A percentile compares a stretch with the other conserved stretches of the same genome.
phyloP scores from a whole-genome alignment of 1,140 invertebrate genomes.

The Mesaphorura yosii region DNA sequence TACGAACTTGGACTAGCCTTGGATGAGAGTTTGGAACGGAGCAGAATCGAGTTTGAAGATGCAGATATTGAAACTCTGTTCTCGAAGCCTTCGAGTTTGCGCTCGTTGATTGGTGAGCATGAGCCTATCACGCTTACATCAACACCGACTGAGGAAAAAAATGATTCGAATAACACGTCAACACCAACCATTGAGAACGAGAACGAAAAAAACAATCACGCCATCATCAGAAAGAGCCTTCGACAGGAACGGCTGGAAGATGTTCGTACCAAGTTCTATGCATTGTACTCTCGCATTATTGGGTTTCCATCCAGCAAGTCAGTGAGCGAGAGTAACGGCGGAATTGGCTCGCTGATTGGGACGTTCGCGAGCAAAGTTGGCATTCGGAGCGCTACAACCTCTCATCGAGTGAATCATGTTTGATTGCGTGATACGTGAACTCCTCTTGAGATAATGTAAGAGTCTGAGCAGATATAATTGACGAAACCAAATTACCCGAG shows the following conservation, averaged over 20 bases:
- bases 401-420: conserved; percentile 33
- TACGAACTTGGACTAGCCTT: conserved; percentile 1
- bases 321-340: conserved; percentile 36
- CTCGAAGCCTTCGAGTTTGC: neutral
- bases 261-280: conserved; percentile 45
- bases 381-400: conserved; percentile 34
- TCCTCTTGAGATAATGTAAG: no score
- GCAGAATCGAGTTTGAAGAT: neutral
- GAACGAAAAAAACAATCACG: neutral
- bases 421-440: no score
- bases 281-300: conserved; percentile 43
- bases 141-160: neutral
- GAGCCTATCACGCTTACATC: neutral
- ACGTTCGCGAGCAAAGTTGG: conserved; percentile 50
- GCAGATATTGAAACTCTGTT: neutral
- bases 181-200: conserved; percentile 4
- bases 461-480: no score
- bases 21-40: neutral
- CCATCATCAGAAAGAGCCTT: neutral
- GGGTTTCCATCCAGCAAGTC: conserved; percentile 41
- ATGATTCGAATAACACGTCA: neutral
- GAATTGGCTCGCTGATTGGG: conserved; percentile 42
- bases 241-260: conserved; percentile 46
- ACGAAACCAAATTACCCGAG: no score
- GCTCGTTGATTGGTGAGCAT: neutral